Evolutionary conservation across 2,113 vertebrate species (phyloP), one percentile per base, ranked within the genome.

Genomic region (Geococcyx californianus): DNA sequence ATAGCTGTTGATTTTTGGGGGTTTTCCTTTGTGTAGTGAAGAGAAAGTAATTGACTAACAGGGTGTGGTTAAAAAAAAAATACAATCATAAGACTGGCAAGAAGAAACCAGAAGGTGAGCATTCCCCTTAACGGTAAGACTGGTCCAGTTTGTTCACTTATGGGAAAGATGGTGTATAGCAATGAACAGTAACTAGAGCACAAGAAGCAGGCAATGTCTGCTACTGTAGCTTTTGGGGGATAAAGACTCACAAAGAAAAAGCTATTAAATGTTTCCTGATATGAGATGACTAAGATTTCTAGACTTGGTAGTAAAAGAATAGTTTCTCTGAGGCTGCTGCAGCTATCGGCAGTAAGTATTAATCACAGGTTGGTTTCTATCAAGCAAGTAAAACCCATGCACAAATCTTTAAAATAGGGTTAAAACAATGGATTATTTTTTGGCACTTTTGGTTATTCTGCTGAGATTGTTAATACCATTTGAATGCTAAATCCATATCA

Each of bases 61-160:
- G 11, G 1, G 3, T 0, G 5, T 55, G 10, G 15, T 54, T 77
- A 23, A 49, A 3, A 16, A 54, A 49, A 23, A 34, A 24, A 36
- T 21, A 16, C 25, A 6, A 34, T 9, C 28, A 25, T 45, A 58
- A 8, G 0, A 34, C 11, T 6, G 13, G 23, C 8, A 81, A 84
- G 26, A 66, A 44, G 31, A 78, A 91, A 62, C 3, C 6, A 74
- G 38, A 73, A 78, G 24, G 13, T 55, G 15, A 74, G 5, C 2
- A 15, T 49, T 81, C 1, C 3, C 3, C 33, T 56, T 28, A 64
- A 49, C 51, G n/a, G 10, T 34, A 60, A 79, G 13, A 31, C 33
- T 31, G 36, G 9, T 29, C 16, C 40, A 38, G 13, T 56, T 66
- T 21, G 2, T 18, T 76, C 19, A 62, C 7, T 2, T 58, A 3